Evolutionary conservation across 1,140 invertebrate species (phyloP).

Genomic region (Pseudomyrmex cubaensis): DNA sequence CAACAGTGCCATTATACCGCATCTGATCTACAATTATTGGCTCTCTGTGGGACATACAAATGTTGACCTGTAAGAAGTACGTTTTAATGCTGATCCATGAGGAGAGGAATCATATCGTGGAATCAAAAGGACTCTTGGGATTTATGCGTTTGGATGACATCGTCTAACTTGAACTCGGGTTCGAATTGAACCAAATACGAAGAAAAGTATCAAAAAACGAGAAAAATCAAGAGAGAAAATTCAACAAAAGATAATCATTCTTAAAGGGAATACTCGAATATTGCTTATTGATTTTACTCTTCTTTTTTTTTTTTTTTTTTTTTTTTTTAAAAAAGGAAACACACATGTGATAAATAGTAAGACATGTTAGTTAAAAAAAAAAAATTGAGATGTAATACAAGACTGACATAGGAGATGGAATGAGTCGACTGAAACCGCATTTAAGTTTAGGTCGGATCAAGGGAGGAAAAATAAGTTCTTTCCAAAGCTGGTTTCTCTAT

Average conservation of each 20-base stretch:
- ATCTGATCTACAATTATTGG: slow-evolving; percentile 65
- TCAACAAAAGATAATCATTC: not conserved
- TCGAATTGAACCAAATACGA: slow-evolving; percentile 23
- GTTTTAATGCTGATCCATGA: slow-evolving; percentile 81
- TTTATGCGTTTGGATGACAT: slow-evolving; percentile 17
- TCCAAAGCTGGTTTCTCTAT: slow-evolving; percentile 75
- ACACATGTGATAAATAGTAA: slow-evolving; percentile 2
- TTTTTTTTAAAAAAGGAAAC: not conserved
- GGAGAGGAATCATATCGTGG: slow-evolving; percentile 50
- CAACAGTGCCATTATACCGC: slow-evolving; percentile 49
- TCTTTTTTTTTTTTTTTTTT: slow-evolving; percentile 23
- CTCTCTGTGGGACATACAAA: slow-evolving; percentile 73
- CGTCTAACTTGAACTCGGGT: too few species aligned
- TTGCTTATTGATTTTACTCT: slow-evolving; percentile 11
- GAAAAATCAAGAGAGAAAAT: slow-evolving; percentile 24
- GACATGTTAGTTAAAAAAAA: not conserved
- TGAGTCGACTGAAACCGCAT: slow-evolving; percentile 35
- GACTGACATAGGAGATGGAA: not conserved
- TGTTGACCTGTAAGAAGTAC: slow-evolving; percentile 84
- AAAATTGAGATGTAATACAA: not conserved
- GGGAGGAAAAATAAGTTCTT: slow-evolving; percentile 65
- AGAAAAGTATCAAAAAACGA: slow-evolving; percentile 6
- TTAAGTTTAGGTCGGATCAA: slow-evolving; percentile 47
- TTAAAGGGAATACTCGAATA: not conserved
- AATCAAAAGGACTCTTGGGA: slow-evolving; percentile 57